Conservation (phyloP, 2,113 vertebrate genomes). For the Falcunculus frontatus region DNA sequence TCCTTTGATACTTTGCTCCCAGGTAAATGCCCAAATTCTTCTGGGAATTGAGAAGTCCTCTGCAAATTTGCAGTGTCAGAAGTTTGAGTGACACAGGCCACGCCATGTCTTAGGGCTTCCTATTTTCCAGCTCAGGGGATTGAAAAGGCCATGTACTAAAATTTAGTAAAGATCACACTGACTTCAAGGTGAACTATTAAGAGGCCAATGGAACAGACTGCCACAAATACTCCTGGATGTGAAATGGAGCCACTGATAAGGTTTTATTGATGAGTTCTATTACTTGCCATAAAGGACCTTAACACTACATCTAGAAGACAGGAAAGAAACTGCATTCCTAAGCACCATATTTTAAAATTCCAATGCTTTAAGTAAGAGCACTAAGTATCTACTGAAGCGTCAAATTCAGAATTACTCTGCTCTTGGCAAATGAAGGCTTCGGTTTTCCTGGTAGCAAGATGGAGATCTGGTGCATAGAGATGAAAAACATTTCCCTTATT, state of each 20-base stretch:
- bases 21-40: neutral
- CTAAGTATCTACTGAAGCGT: neutral
- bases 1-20: neutral
- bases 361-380: neutral
- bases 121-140: neutral
- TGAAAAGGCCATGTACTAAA: neutral
- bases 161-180: neutral
- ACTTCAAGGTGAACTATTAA: neutral
- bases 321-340: neutral
- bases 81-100: neutral
- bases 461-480: neutral
- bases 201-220: neutral
- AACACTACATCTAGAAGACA: neutral
- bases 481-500: slow-evolving; percentile 27
- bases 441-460: slow-evolving; percentile 6
- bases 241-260: neutral
- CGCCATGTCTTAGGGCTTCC: neutral
- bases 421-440: neutral
- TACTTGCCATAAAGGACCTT: neutral
- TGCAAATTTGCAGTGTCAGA: neutral
- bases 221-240: neutral
- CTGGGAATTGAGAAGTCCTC: neutral
- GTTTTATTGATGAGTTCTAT: neutral
- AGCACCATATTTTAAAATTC: neutral
- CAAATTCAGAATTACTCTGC: neutral